Percentiles rank a stretch among this genome's conserved stretches.
phyloP scores from a whole-genome alignment of 2,888 invertebrate genomes.

The Erebia aethiops region DNA sequence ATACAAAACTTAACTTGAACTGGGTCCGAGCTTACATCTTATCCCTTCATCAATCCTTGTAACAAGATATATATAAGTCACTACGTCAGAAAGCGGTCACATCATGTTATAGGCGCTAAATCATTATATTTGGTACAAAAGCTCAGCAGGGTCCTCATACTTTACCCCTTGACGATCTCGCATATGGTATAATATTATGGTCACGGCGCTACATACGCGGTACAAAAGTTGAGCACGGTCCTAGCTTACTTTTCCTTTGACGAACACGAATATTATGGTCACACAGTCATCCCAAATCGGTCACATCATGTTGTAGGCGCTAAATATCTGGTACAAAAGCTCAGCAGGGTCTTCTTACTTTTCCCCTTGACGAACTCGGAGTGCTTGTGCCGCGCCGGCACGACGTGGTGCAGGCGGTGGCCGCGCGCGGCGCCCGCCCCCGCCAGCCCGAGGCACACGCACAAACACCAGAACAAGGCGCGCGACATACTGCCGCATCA shows the following conservation, averaged over 20 bases:
- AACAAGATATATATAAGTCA: too few species aligned
- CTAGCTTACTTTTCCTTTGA: too few species aligned
- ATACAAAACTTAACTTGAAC: neutral
- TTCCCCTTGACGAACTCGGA: constrained; percentile 91
- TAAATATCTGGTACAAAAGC: neutral
- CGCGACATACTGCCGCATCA: constrained; percentile 80
- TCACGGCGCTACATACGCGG: too few species aligned
- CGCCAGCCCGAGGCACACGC: constrained; percentile 56
- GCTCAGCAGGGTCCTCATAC: too few species aligned
- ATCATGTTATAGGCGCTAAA: too few species aligned
- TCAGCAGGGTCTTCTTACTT: constrained; percentile 81
- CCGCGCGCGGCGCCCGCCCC: constrained; percentile 59
- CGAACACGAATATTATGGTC: too few species aligned
- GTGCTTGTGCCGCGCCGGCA: constrained; percentile 67
- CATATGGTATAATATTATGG: too few species aligned
- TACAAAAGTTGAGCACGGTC: too few species aligned
- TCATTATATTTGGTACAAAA: too few species aligned
- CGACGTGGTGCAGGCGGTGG: constrained; percentile 63
- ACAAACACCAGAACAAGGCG: constrained; percentile 71
- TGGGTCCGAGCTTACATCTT: neutral
- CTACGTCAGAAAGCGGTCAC: too few species aligned
- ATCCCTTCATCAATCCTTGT: too few species aligned
- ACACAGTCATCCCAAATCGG: neutral
- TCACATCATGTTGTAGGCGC: neutral
- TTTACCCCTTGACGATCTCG: too few species aligned